Conservation (phyloP, 2,797 vertebrate species). For the Liasis olivaceus region DNA sequence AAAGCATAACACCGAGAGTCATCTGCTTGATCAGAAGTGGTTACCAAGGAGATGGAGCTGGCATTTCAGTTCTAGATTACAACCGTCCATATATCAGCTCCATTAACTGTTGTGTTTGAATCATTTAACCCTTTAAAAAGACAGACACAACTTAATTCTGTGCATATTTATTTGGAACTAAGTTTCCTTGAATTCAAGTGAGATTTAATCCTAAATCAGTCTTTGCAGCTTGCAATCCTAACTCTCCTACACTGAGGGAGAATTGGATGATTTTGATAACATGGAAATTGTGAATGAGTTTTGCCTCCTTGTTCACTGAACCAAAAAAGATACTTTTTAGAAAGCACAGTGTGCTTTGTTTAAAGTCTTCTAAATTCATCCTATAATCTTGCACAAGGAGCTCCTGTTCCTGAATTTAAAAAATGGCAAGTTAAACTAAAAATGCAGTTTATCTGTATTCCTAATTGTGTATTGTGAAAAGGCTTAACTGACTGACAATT, state of each 20-base stretch:
- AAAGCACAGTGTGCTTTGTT: not conserved
- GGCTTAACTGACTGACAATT: not conserved
- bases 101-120: not conserved
- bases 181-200: not conserved
- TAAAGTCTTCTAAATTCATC: not conserved
- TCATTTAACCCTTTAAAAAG: fast-evolving
- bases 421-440: not conserved
- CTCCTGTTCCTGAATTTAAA: not conserved
- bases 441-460: too few species aligned
- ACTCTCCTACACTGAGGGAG: not conserved
- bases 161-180: not conserved
- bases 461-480: not conserved
- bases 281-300: not conserved
- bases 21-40: not conserved
- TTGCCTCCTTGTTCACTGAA: not conserved
- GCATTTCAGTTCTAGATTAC: not conserved
- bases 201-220: not conserved
- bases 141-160: fast-evolving
- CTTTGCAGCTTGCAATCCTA: not conserved
- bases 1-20: not conserved
- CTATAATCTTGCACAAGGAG: not conserved
- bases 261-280: too few species aligned
- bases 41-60: not conserved
- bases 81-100: not conserved
- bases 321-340: not conserved